Evolutionary conservation across 2,113 vertebrate genomes (phyloP).

Genomic region (Oceanodroma tethys): DNA sequence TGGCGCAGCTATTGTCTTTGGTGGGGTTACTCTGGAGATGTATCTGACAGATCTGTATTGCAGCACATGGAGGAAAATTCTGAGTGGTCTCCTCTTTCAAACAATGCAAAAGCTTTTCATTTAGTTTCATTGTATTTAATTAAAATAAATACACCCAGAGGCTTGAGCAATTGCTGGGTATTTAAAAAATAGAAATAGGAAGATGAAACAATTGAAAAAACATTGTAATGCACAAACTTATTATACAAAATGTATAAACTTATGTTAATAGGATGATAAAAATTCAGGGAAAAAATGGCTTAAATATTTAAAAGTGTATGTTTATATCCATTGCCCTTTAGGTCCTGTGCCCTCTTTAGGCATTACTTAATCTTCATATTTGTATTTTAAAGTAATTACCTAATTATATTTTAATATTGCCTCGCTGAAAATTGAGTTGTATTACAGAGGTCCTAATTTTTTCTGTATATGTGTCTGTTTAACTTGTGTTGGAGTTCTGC

Average conservation of each 20-base stretch:
- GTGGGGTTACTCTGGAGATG: conserved; percentile 16
- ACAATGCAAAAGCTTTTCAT: conserved; percentile 21
- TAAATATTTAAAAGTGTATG: background rate
- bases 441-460: background rate
- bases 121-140: conserved; percentile 46
- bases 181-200: conserved; percentile 31
- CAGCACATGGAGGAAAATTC: background rate
- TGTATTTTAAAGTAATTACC: background rate
- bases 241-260: conserved; percentile 1
- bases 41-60: background rate
- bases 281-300: background rate
- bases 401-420: background rate
- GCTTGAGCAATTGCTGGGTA: conserved; percentile 28
- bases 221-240: background rate
- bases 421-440: background rate
- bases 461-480: background rate
- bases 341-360: background rate
- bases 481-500: background rate
- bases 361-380: background rate
- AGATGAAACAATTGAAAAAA: conserved; percentile 41
- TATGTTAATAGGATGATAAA: conserved; percentile 23
- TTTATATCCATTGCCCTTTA: background rate
- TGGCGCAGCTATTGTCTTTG: conserved; percentile 30
- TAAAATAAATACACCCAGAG: conserved; percentile 57
- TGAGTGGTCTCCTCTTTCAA: conserved; percentile 34